Evolutionary conservation across 2,113 vertebrate species (phyloP).

Genomic region (Odobenus rosmarus): DNA sequence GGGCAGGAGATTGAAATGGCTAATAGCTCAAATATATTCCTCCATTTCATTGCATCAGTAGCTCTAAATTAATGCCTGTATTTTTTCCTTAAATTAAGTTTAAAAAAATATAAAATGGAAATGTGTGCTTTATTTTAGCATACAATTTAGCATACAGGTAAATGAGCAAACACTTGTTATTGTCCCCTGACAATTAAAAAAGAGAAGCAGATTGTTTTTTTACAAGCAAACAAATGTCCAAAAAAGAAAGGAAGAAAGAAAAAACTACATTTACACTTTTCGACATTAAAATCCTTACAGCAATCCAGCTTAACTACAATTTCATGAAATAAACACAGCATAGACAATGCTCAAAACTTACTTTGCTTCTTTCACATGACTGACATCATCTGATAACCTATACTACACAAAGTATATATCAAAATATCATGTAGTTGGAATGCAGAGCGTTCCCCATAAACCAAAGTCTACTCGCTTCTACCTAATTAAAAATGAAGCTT

Average conservation of each 20-base stretch:
- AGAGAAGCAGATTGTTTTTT: conserved; percentile 64
- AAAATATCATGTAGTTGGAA: conserved; percentile 82
- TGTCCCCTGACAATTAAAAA: conserved; percentile 69
- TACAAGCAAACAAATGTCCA: background rate
- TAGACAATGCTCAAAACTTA: conserved; percentile 71
- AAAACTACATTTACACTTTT: conserved; percentile 69
- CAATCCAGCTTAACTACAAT: conserved; percentile 68
- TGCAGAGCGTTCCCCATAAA: conserved; percentile 82
- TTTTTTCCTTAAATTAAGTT: conserved; percentile 84
- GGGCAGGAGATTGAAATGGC: conserved; percentile 91
- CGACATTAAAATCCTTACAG: conserved; percentile 73
- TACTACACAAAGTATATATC: conserved; percentile 72
- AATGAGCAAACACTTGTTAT: conserved; percentile 75
- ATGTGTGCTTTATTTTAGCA: conserved; percentile 82
- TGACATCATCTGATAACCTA: conserved; percentile 83
- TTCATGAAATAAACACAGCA: conserved; percentile 75
- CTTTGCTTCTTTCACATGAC: conserved; percentile 77
- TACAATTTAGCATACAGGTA: conserved; percentile 84
- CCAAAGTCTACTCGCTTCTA: conserved; percentile 84
- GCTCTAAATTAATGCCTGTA: conserved; percentile 89
- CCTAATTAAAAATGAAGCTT: conserved; percentile 90
- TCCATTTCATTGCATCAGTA: conserved; percentile 91
- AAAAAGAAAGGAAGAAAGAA: background rate
- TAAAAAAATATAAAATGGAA: conserved; percentile 82
- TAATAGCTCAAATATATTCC: conserved; percentile 93